A percentile compares a stretch with the other conserved stretches of the same genome.
Evolutionary conservation across 2,113 vertebrate genomes (phyloP).

Genomic region (Eleginops maclovinus): DNA sequence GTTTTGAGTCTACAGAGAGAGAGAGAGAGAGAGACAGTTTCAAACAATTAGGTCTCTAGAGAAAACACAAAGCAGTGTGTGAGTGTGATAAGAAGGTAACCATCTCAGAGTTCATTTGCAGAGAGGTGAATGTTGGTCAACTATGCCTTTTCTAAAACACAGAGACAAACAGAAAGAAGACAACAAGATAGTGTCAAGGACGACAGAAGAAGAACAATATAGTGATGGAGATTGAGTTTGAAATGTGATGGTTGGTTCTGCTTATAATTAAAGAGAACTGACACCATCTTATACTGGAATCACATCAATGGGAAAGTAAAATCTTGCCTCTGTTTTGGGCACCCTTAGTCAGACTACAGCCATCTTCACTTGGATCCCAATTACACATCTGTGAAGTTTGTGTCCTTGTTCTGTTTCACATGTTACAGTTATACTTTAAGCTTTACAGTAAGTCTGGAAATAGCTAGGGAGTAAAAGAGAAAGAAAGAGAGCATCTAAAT

Average conservation of each 20-base stretch:
- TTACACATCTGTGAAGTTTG: too few species aligned
- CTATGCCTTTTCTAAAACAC: constrained; percentile 22
- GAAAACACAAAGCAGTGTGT: background rate
- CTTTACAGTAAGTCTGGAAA: constrained; percentile 46
- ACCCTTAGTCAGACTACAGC: too few species aligned
- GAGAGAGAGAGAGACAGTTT: constrained; percentile 12
- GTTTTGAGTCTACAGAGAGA: constrained; percentile 91
- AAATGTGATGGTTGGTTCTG: background rate
- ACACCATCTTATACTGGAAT: too few species aligned
- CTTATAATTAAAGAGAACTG: constrained; percentile 1
- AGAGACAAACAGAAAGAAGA: background rate
- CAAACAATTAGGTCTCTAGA: constrained; percentile 2
- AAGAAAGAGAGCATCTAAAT: constrained; percentile 66
- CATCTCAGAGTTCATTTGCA: background rate
- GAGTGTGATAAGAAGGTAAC: background rate
- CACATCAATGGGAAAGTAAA: too few species aligned
- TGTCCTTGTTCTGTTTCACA: constrained; percentile 41
- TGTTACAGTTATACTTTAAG: constrained; percentile 43
- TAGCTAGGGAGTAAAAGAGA: constrained; percentile 41
- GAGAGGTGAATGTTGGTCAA: constrained; percentile 27
- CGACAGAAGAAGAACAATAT: too few species aligned
- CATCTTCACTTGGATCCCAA: too few species aligned
- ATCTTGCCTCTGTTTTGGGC: too few species aligned
- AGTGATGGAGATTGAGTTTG: constrained; percentile 1
- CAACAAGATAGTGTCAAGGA: too few species aligned